Evolutionary conservation across 2,797 vertebrate genomes (phyloP).

Genomic region (Lacerta agilis): DNA sequence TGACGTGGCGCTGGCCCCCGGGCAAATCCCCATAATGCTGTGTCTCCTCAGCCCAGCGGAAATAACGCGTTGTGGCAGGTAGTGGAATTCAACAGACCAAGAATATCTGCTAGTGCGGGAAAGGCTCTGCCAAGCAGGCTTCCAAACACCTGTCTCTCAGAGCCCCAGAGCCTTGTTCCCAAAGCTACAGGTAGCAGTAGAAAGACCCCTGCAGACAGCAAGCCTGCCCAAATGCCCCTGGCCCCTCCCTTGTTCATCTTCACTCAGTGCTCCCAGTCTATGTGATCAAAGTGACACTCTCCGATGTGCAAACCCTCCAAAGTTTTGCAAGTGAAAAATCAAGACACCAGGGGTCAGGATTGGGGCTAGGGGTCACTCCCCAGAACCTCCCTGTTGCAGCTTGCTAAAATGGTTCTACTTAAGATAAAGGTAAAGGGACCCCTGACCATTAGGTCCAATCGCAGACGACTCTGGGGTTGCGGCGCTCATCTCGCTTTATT

Average conservation of each 20-base stretch:
- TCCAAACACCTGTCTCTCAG: conserved; percentile 58
- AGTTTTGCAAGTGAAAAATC: not conserved
- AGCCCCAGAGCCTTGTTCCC: not conserved
- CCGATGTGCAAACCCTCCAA: not conserved
- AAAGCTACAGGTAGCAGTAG: not conserved
- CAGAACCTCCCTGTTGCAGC: not conserved
- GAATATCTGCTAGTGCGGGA: conserved; percentile 75
- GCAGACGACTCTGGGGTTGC: too few relatives aligned
- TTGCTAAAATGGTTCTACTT: not conserved
- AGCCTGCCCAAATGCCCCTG: fast-evolving
- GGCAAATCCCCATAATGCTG: conserved; percentile 74
- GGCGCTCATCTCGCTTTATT: too few relatives aligned
- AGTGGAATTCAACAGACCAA: conserved; percentile 78
- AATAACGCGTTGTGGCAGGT: conserved; percentile 91
- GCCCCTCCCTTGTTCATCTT: not conserved
- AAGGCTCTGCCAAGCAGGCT: conserved; percentile 66
- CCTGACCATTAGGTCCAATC: too few relatives aligned
- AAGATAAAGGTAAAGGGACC: too few relatives aligned
- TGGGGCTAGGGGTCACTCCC: not conserved
- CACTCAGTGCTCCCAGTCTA: fast-evolving
- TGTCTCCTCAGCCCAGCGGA: conserved; percentile 83
- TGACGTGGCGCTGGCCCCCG: conserved; percentile 66
- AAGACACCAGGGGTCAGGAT: too few relatives aligned
- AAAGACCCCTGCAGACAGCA: not conserved
- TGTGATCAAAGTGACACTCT: not conserved